Percentiles rank a stretch among this genome's conserved stretches.
phyloP scores from a whole-genome alignment of 2,113 vertebrate genomes.

The Oplegnathus fasciatus region DNA sequence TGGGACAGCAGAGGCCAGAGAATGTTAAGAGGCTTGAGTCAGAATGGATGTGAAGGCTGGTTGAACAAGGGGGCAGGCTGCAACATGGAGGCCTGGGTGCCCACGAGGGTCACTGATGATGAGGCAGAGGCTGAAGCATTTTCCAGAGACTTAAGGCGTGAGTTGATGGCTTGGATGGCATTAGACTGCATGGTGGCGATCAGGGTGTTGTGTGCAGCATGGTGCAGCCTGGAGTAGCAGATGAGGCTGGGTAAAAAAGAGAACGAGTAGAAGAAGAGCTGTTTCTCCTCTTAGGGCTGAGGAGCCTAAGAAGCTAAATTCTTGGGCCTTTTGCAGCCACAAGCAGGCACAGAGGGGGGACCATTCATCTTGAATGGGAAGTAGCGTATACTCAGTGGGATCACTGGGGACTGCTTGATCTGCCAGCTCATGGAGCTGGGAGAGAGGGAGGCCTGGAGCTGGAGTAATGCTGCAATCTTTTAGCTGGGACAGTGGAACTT shows the following conservation, averaged over 20 bases:
- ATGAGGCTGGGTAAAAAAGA: too few species aligned
- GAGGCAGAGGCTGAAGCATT: not conserved
- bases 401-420: not conserved
- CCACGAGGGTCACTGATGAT: not conserved
- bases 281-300: not conserved
- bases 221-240: too few species aligned
- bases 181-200: too few species aligned
- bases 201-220: too few species aligned
- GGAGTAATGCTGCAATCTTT: not conserved
- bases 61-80: not conserved
- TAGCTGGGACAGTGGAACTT: not conserved
- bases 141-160: too few species aligned
- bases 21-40: too few species aligned
- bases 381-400: not conserved
- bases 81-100: not conserved
- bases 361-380: not conserved
- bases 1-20: not conserved
- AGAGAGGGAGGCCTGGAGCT: not conserved
- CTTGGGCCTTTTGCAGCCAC: not conserved
- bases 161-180: too few species aligned
- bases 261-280: not conserved
- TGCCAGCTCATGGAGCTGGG: not conserved
- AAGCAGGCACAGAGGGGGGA: not conserved
- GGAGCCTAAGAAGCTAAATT: not conserved
- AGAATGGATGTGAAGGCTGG: not conserved